phyloP scores from a whole-genome alignment of 2,888 invertebrate species.

The Drosophila prolongata region DNA sequence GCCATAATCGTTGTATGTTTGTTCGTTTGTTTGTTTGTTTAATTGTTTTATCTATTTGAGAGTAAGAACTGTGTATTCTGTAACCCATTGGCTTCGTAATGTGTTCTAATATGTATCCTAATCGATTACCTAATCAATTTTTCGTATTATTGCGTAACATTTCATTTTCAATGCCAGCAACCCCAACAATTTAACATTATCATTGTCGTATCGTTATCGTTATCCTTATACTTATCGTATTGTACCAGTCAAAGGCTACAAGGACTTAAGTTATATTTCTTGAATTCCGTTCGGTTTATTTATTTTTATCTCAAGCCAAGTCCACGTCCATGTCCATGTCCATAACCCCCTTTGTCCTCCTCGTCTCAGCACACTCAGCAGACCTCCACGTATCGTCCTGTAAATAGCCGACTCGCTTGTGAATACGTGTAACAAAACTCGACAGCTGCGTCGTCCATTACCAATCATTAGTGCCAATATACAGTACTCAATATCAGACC shows the following conservation, averaged over 20 bases:
- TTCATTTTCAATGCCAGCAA: conserved; percentile 22
- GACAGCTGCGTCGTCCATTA: conserved; percentile 7
- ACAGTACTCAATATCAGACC: conserved; percentile 2
- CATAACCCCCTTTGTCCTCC: conserved; percentile 1
- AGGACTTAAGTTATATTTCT: conserved; percentile 6
- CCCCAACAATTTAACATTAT: conserved; percentile 28
- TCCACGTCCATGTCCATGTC: conserved; percentile 17
- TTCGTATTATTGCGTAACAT: conserved; percentile 41
- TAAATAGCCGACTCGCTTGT: conserved; percentile 39
- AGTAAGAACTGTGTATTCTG: conserved; percentile 58
- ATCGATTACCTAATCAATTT: conserved; percentile 49
- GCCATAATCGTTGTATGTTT: conserved; percentile 75
- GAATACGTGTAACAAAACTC: conserved; percentile 30
- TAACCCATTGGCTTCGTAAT: conserved; percentile 74
- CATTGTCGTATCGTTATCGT: conserved; percentile 26
- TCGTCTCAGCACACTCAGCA: conserved; percentile 29
- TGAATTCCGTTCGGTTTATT: conserved; percentile 5
- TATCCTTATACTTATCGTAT: neutral
- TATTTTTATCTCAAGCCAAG: neutral
- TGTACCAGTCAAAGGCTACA: conserved; percentile 24
- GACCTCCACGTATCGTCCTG: conserved; percentile 18
- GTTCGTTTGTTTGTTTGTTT: conserved; percentile 73
- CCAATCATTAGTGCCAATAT: conserved; percentile 21
- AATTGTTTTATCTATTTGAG: conserved; percentile 57
- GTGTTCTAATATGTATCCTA: conserved; percentile 66